phyloP scores from a whole-genome alignment of 2,797 vertebrate species.

The Smutsia gigantea region DNA sequence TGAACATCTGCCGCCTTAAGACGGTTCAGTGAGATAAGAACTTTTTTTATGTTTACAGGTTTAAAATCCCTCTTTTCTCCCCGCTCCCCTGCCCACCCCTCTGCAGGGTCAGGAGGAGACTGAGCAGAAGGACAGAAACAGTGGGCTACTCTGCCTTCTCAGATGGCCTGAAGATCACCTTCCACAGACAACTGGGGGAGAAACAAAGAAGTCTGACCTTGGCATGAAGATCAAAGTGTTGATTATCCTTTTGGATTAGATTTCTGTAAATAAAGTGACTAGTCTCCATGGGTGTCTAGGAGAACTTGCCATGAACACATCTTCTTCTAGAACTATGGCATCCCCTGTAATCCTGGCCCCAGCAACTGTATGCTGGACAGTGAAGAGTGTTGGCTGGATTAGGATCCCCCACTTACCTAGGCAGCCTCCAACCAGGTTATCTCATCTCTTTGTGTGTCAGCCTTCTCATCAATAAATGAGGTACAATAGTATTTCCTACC shows the following conservation, averaged over 20 bases:
- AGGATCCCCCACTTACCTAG: too few species aligned
- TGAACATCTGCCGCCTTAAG: background rate
- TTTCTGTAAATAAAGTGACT: background rate
- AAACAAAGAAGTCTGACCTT: background rate
- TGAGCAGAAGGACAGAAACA: background rate
- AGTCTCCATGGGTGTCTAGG: background rate
- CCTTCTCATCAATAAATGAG: background rate
- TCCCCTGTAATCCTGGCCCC: background rate
- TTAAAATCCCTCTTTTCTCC: background rate
- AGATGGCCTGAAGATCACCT: background rate
- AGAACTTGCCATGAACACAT: background rate
- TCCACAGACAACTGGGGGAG: background rate
- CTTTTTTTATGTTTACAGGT: background rate
- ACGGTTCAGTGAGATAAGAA: background rate
- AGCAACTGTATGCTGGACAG: background rate
- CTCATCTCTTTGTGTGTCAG: background rate
- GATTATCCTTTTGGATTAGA: background rate
- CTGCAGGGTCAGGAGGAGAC: background rate
- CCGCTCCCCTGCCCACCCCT: fast-evolving
- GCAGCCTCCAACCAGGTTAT: background rate
- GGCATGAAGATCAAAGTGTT: background rate
- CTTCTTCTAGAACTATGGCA: background rate
- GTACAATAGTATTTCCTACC: background rate
- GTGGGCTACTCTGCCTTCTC: background rate
- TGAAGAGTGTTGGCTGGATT: background rate